These are phyloP conservation scores for Zaprionus vittiger DNA, from an alignment of 1,140 invertebrate genomes.

Conservation along the genomic window DNA sequence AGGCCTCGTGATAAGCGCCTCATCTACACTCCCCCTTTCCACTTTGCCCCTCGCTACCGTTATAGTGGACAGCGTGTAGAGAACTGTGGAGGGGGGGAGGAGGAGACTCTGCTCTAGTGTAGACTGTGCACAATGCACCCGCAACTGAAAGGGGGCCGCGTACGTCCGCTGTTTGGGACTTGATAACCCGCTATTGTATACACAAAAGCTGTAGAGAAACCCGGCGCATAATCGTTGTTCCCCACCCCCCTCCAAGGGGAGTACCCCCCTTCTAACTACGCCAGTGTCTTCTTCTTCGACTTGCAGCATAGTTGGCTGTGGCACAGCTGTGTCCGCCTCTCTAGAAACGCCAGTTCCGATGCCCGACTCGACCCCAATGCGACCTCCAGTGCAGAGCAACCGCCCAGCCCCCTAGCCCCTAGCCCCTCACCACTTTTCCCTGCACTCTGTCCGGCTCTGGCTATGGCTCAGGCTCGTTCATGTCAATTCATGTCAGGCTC, in stretches of 20 bases:
- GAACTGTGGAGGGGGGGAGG: background rate
- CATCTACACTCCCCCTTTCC: background rate
- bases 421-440: background rate
- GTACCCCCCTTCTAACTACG: background rate
- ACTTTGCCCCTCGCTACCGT: no score
- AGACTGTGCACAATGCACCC: constrained; percentile 43
- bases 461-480: constrained; percentile 27
- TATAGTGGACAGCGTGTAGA: background rate
- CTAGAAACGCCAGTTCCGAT: constrained; percentile 21
- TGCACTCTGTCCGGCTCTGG: background rate
- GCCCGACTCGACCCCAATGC: constrained; percentile 6
- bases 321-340: constrained; percentile 33
- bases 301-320: constrained; percentile 25
- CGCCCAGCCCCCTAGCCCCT: background rate
- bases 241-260: no score
- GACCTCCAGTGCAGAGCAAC: constrained; percentile 5
- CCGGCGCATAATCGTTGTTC: constrained; percentile 70
- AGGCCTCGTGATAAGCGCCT: constrained; percentile 53
- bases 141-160: constrained; percentile 14
- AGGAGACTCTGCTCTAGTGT: background rate
- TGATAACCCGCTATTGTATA: constrained; percentile 81
- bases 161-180: constrained; percentile 65
- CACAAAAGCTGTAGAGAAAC: constrained; percentile 66
- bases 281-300: constrained; percentile 6
- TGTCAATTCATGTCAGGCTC: constrained; percentile 56